Evolutionary conservation across 2,888 invertebrate species (phyloP).

Genomic region (Podotricha telesiphe): DNA sequence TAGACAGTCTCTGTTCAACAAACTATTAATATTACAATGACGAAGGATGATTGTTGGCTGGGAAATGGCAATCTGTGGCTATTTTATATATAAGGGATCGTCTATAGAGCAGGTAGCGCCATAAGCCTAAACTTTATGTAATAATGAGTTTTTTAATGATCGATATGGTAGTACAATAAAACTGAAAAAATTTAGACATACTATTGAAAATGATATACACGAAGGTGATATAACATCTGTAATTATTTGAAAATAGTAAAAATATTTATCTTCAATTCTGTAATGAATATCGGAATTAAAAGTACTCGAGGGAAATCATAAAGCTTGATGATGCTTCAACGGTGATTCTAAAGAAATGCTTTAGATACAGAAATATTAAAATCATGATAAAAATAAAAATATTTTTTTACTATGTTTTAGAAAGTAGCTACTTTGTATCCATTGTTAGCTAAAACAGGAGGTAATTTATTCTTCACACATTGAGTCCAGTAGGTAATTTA

Average conservation of each 20-base stretch:
- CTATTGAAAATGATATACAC: too few relatives aligned
- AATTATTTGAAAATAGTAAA: background rate
- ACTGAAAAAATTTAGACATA: too few relatives aligned
- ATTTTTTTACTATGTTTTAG: too few relatives aligned
- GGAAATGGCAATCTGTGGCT: constrained; percentile 9
- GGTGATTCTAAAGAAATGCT: constrained; percentile 4
- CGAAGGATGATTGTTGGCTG: background rate
- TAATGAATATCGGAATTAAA: constrained; percentile 62
- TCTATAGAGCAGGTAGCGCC: background rate
- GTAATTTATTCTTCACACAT: too few relatives aligned
- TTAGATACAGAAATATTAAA: constrained; percentile 1
- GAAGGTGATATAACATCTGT: background rate
- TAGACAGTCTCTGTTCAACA: background rate
- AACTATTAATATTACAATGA: constrained; percentile 11
- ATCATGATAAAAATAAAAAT: background rate
- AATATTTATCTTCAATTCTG: constrained; percentile 2
- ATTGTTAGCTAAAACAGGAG: too few relatives aligned
- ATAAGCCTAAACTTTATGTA: too few relatives aligned
- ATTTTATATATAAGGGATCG: background rate
- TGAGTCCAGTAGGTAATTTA: too few relatives aligned
- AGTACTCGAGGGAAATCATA: constrained; percentile 65
- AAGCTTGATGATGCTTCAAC: constrained; percentile 46
- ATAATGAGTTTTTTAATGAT: too few relatives aligned
- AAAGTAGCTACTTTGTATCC: too few relatives aligned
- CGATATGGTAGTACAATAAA: too few relatives aligned